Evolutionary conservation across 2,113 vertebrate species (phyloP), one percentile per base, ranked within the genome.

Genomic region (Syngnathoides biaculeatus): DNA sequence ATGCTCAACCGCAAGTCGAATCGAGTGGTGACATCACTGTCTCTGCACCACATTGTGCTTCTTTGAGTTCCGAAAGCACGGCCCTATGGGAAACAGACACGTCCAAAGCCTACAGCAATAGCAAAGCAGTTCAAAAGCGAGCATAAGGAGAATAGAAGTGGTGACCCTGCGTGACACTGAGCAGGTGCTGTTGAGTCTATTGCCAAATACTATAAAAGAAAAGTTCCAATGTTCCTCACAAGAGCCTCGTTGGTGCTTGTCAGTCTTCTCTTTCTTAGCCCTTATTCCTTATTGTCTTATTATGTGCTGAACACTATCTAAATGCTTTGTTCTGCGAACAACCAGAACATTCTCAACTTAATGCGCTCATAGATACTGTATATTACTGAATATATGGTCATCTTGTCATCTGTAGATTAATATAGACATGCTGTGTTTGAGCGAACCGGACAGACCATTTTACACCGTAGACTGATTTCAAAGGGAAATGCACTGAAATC

Each of bases 1-100:
- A 81, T 24, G 20, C 63, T 80, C 74, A 66, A 74, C 77, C 82
- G 68, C 74, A 62, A 82, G 69, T 80, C 79, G 75, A 78, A 75
- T 9, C 8, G 48, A 80, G 73, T 56, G 17, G 77, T 88, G 86
- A 87, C 82, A 80, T 88, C 86, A 88, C 75, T 62, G 39, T 78
- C 72, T 85, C 70, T 70, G 74, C 68, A 68, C 66, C 81, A 73
- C 70, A 72, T 82, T 75, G 78, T 64, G 71, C 64, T 52, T 66
- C 86, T 83, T 78, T 63, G 80, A 83, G 73, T 73, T 68, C 75
- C 83, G 39, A 39, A 53, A 39, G 76, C 63, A 59, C 39, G 20
- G 75, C 67, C 73, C 81, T 77, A 80, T 79, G 75, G 73, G 35
- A 85, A 87, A 77, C 83, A 84, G 84, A 76, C 82, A 9, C 38